Evolutionary conservation across 2,113 vertebrate species (phyloP), one percentile per base, ranked within the genome.

Genomic region (Puffinus mauretanicus): DNA sequence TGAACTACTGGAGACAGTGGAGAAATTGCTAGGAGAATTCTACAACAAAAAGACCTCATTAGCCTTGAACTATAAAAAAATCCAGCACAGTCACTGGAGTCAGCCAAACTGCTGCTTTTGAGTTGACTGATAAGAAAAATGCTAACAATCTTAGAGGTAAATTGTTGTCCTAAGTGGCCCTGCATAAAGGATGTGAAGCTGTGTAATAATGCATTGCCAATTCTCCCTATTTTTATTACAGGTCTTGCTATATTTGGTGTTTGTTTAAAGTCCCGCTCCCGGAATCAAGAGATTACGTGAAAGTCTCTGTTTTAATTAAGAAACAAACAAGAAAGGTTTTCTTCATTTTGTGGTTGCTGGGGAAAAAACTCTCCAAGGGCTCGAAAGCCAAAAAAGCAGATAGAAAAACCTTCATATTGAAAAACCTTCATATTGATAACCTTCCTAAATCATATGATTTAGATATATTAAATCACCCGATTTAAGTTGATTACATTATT

Each of bases 21-120:
- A 90, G 67, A 90, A 86, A 94, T 77, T 90, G 49, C 67, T 94
- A n/a, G 40, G 91, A 95, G 87, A 95, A 83, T 95, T 94, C 87
- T 70, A 38, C 75, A 93, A 90, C 75, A 95, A 95, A 95, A 95
- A 92, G 66, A 86, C 51, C 87, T 96, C 82, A 96, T 95, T 96
- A 95, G 79, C 46, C 61, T 77, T 55, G 46, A 77, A 88, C 17
- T 80, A 38, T 38, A 51, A 73, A 91, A 94, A 94, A 88, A 62
- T 57, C 54, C 79, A 70, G 1, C 49, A 65, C 14, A 88, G 82
- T 64, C 92, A 81, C 87, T 62, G 51, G 67, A 88, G 88, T 92
- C 85, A 90, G 62, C 27, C 93, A 81, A 73, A 79, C 75, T 86
- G 73, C 81, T 91, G 69, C 83, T 89, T 93, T 93, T 85, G 61